Base-by-base conservation (phyloP, 1,140 invertebrate genomes). In the Gonioctena quinquepunctata region DNA sequence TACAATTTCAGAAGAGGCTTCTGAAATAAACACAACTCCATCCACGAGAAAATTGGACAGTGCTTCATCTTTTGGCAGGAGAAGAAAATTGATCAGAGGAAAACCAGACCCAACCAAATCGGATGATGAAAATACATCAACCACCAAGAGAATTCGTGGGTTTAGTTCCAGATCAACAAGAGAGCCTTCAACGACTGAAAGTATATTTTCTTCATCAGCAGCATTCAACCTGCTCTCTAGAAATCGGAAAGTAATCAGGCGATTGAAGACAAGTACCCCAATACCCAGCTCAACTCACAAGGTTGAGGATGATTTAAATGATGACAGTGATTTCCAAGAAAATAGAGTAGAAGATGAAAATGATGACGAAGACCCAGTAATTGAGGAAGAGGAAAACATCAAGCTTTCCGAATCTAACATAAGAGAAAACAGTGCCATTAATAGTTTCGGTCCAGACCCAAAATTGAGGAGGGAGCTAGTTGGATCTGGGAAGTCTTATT, bases 401-500 rank as follows among this genome's bases (percentile, higher is more conserved):
- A 81, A 84, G 68, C 73, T 88, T 28, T 88, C 87, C 2, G 87
- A 88, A 80, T 86, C 83, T 72, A 86, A 85, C 57, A 86, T 88
- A 71, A 82, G 84, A 75, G 87, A 88, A 83, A 87, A 85, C 71
- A 82, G 77, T 62, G 68, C 76, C 21, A 66, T 80, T 18, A 80
- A 74, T 22, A 69, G 71, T 48, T 71, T 76, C 54, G 62, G 23
- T n/a, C 6, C 65, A 18, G 70, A 69, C 60, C 79, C 83, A 28
- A 84, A 72, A 70, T 19, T 56, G 18, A 42, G 18, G 27, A 68
- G 13, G 22, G 49, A 50, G 50, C 59, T 62, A 19, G 54, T n/a
- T 23, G 62, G 3, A 49, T 49, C 19, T 11, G 22, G 23, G 26
- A 59, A 59, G 6, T 25, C 21, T 16, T 28, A 82, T 69, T n/a